Percentiles rank a stretch among this genome's conserved stretches.
Conservation (phyloP, 1,140 invertebrate species). For the Phthorimaea operculella region DNA sequence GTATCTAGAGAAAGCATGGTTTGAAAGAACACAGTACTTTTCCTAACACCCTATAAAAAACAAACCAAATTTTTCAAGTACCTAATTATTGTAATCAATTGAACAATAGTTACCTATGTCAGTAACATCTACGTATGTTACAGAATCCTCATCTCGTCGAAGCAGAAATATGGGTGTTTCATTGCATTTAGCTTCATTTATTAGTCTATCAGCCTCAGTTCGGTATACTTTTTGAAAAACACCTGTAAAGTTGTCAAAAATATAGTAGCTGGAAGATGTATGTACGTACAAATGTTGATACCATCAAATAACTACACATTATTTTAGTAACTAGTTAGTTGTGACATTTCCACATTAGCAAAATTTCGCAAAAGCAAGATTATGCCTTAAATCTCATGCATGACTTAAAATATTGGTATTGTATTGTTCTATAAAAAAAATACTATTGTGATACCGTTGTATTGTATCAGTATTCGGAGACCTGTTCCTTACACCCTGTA, state of each 20-base stretch:
- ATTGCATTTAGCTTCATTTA: constrained; percentile 9
- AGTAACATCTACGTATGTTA: constrained; percentile 27
- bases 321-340: no score
- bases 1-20: background rate
- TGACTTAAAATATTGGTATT: no score
- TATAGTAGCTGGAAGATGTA: background rate
- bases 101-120: constrained; percentile 18
- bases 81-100: background rate
- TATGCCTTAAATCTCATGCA: background rate
- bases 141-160: constrained; percentile 11
- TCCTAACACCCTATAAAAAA: background rate
- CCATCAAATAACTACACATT: no score
- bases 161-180: constrained; percentile 26
- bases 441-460: no score
- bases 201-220: constrained; percentile 12
- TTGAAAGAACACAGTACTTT: no score
- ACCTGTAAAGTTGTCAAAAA: constrained; percentile 20
- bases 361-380: background rate
- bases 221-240: constrained; percentile 12
- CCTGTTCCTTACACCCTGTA: no score
- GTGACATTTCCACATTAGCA: background rate
- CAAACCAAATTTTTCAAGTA: background rate
- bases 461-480: no score
- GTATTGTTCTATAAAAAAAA: no score
- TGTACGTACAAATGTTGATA: background rate